phyloP scores from a whole-genome alignment of 1,140 invertebrate species.

The Calycopis cecrops region DNA sequence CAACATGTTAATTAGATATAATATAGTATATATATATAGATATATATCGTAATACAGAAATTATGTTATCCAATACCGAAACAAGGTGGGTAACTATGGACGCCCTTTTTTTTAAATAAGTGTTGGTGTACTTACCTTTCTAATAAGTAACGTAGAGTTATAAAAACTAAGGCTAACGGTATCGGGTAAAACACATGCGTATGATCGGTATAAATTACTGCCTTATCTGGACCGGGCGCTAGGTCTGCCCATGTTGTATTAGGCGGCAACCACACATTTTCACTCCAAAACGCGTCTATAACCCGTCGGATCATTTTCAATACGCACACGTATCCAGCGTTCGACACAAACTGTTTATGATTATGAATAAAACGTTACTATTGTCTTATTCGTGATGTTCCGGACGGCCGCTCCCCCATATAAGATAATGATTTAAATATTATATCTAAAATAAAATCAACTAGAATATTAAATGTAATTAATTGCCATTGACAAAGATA shows the following conservation, averaged over 20 bases:
- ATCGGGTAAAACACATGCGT: constrained; percentile 89
- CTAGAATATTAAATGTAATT: too few relatives aligned
- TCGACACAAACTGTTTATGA: constrained; percentile 17
- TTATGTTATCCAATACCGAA: constrained; percentile 8
- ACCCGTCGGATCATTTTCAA: constrained; percentile 50
- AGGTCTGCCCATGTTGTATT: constrained; percentile 92
- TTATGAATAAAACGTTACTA: constrained; percentile 15
- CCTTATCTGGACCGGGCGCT: constrained; percentile 83
- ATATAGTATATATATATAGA: too few relatives aligned
- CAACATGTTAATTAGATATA: not conserved
- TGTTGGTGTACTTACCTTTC: constrained; percentile 83
- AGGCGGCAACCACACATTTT: constrained; percentile 90
- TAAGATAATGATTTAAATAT: too few relatives aligned
- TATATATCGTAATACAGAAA: not conserved
- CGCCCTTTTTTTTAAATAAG: constrained; percentile 19
- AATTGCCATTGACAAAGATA: too few relatives aligned
- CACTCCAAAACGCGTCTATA: constrained; percentile 85
- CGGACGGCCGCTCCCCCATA: too few relatives aligned
- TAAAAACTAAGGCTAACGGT: constrained; percentile 86
- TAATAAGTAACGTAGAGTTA: constrained; percentile 84
- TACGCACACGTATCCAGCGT: not conserved
- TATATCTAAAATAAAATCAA: too few relatives aligned
- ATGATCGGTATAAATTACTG: constrained; percentile 87
- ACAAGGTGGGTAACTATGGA: constrained; percentile 24
- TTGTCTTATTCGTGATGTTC: not conserved